Conservation (phyloP, 2,113 vertebrate genomes). For the Thalassoma bifasciatum region DNA sequence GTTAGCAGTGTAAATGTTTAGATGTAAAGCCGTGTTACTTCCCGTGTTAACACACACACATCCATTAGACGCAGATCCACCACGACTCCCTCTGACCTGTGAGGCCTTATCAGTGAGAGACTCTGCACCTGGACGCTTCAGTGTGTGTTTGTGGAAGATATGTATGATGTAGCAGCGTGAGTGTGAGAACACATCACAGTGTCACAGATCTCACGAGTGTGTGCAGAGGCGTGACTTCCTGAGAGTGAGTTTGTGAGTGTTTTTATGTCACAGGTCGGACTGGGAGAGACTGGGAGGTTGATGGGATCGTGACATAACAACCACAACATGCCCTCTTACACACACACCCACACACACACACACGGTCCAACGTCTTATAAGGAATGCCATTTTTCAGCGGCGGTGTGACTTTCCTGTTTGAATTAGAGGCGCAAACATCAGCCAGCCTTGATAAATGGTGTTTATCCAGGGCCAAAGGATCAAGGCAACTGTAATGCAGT, state of each 20-base stretch:
- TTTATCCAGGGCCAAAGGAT: slow-evolving; percentile 74
- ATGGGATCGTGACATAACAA: slow-evolving; percentile 67
- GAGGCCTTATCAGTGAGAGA: slow-evolving; percentile 68
- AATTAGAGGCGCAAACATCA: slow-evolving; percentile 77
- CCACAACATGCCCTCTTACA: slow-evolving; percentile 28
- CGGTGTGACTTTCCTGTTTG: slow-evolving; percentile 74
- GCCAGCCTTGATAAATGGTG: slow-evolving; percentile 73
- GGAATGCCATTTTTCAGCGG: slow-evolving; percentile 79
- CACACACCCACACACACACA: slow-evolving; percentile 16
- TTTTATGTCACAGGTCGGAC: slow-evolving; percentile 64
- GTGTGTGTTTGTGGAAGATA: not conserved
- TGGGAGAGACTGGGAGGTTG: slow-evolving; percentile 50
- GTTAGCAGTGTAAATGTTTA: slow-evolving; percentile 73
- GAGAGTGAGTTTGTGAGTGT: slow-evolving; percentile 20
- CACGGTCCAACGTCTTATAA: slow-evolving; percentile 10
- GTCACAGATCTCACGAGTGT: slow-evolving; percentile 5
- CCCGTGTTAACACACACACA: slow-evolving; percentile 67
- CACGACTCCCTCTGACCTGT: slow-evolving; percentile 52
- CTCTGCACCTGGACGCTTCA: slow-evolving; percentile 64
- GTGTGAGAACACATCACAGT: not conserved
- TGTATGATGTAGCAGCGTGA: not conserved
- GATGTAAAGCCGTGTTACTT: slow-evolving; percentile 70
- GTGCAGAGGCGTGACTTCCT: slow-evolving; percentile 32
- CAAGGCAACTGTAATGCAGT: slow-evolving; percentile 73
- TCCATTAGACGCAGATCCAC: slow-evolving; percentile 54